phyloP scores from a whole-genome alignment of 1,140 invertebrate species.

The Epicauta chinensis region DNA sequence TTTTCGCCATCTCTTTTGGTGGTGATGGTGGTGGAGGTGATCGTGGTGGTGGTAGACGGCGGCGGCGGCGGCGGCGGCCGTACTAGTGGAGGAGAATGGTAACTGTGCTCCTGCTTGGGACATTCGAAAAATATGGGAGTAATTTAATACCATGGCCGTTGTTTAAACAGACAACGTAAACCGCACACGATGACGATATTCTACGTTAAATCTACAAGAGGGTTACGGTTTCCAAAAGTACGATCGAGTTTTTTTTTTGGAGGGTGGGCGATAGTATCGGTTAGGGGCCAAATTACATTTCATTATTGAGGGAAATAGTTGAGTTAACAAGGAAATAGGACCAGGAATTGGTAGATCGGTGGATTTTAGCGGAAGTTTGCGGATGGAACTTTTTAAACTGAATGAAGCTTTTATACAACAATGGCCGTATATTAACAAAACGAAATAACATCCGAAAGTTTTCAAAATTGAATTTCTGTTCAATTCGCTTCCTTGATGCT shows the following conservation, averaged over 20 bases:
- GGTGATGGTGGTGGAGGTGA: not conserved
- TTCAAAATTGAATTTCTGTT: too few species aligned
- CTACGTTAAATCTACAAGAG: too few species aligned
- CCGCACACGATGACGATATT: too few species aligned
- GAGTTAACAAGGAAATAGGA: conserved; percentile 22
- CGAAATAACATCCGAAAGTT: too few species aligned
- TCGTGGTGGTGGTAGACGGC: too few species aligned
- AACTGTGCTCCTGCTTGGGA: conserved; percentile 36
- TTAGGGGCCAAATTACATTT: conserved; percentile 32
- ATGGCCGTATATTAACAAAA: too few species aligned
- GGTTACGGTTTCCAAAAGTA: conserved; percentile 24
- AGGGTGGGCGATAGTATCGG: conserved; percentile 19
- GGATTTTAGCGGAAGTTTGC: too few species aligned
- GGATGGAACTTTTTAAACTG: too few species aligned
- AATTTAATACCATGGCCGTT: conserved; percentile 41
- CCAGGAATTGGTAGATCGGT: too few species aligned
- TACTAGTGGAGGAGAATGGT: conserved; percentile 1
- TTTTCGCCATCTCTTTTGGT: conserved; percentile 35
- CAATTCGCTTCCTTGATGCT: too few species aligned
- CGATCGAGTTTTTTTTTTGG: conserved; percentile 14
- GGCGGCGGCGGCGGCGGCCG: too few species aligned
- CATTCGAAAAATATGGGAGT: conserved; percentile 42
- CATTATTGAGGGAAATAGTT: conserved; percentile 26
- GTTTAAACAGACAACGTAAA: conserved; percentile 38
- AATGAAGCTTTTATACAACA: too few species aligned